Evolutionary conservation across 2,888 invertebrate genomes (phyloP).

Genomic region (Hemaris fuciformis): DNA sequence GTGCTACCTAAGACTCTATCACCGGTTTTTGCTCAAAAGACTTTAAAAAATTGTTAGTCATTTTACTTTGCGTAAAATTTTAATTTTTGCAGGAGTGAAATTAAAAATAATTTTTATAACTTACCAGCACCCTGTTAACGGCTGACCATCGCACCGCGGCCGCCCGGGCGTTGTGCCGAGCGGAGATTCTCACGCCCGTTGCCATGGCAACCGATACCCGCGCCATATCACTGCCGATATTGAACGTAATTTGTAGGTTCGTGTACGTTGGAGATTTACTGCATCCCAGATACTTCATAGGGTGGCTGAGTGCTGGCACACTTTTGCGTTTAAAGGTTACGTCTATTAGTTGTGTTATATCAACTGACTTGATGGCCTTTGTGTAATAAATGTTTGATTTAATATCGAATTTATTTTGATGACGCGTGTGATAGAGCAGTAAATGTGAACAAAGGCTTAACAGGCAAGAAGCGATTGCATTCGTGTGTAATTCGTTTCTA

Average conservation of each 20-base stretch:
- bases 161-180: conserved; percentile 26
- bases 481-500: too few species aligned
- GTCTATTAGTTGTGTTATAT: background rate
- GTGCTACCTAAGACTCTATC: too few species aligned
- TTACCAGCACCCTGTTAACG: conserved; percentile 9
- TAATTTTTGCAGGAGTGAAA: background rate
- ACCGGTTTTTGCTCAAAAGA: too few species aligned
- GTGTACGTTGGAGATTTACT: conserved; percentile 61
- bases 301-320: conserved; percentile 32
- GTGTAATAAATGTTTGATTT: background rate
- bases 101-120: background rate
- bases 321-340: background rate
- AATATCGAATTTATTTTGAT: too few species aligned
- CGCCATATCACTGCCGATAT: conserved; percentile 60
- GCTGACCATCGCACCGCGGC: conserved; percentile 20
- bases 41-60: too few species aligned
- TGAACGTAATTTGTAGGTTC: conserved; percentile 73
- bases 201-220: conserved; percentile 59
- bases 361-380: too few species aligned
- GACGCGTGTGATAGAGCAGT: too few species aligned
- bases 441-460: too few species aligned
- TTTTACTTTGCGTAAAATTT: too few species aligned
- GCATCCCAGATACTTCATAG: conserved; percentile 42
- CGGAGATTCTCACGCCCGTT: conserved; percentile 62
- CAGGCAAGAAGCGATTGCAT: too few species aligned